Evolutionary conservation across 2,888 invertebrate genomes (phyloP).

Genomic region (Agriotes lineatus): DNA sequence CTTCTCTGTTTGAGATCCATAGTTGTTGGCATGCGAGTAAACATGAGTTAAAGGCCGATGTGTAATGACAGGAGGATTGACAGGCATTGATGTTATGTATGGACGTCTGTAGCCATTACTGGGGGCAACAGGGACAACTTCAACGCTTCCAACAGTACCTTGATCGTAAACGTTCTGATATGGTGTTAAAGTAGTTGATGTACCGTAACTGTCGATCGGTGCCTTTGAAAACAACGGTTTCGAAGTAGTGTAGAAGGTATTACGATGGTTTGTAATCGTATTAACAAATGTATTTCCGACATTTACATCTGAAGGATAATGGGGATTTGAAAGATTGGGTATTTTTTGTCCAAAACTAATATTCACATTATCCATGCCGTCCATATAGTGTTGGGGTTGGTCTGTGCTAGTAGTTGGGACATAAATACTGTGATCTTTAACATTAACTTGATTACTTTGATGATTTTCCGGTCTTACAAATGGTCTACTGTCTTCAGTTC

Average conservation of each 20-base stretch:
- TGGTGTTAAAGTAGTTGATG: not conserved
- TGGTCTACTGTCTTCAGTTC: constrained; percentile 27
- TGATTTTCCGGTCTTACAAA: constrained; percentile 55
- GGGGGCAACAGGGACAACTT: constrained; percentile 2
- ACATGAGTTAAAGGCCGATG: constrained; percentile 40
- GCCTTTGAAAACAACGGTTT: no score
- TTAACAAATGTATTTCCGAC: not conserved
- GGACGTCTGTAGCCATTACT: constrained; percentile 43
- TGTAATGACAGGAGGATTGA: constrained; percentile 50
- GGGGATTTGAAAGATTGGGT: not conserved
- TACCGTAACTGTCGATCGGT: not conserved
- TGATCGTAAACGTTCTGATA: not conserved
- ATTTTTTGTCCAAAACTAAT: not conserved
- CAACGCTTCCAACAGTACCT: not conserved
- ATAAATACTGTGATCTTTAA: not conserved
- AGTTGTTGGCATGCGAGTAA: constrained; percentile 51
- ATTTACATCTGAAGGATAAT: not conserved
- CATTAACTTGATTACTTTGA: constrained; percentile 52
- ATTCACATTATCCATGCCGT: not conserved
- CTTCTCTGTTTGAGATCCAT: constrained; percentile 66
- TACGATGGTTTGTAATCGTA: not conserved
- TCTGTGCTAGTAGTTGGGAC: not conserved
- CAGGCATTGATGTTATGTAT: constrained; percentile 56
- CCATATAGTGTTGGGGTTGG: not conserved
- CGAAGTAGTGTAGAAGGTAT: not conserved